A percentile compares a stretch with the other conserved stretches of the same genome.
Evolutionary conservation across 2,888 invertebrate species (phyloP).

Genomic region (Hermodice carunculata): DNA sequence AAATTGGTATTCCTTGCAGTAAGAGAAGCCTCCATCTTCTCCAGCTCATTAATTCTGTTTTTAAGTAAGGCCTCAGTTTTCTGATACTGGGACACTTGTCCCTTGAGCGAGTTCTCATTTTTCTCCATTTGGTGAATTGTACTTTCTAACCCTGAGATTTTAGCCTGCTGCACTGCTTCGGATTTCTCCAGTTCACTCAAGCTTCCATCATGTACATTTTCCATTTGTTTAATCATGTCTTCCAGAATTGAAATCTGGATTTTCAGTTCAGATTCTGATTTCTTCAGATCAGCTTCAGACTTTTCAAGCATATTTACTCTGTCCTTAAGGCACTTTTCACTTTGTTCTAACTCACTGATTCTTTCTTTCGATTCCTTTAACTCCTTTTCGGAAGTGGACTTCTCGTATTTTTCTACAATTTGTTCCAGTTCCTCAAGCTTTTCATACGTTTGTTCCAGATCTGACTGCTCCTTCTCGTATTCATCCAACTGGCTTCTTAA

Average conservation of each 20-base stretch:
- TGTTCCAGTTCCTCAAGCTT: neutral
- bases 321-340: slow-evolving; percentile 27
- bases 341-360: slow-evolving; percentile 41
- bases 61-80: neutral
- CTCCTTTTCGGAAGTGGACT: slow-evolving; percentile 20
- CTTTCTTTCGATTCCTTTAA: slow-evolving; percentile 40
- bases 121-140: neutral
- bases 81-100: neutral
- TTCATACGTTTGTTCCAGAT: slow-evolving; percentile 42
- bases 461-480: slow-evolving; percentile 33
- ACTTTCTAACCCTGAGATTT: no score
- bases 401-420: neutral
- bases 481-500: slow-evolving; percentile 38
- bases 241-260: neutral
- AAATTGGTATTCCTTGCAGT: slow-evolving; percentile 46
- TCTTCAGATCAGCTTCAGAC: slow-evolving; percentile 41
- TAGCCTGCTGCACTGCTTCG: slow-evolving; percentile 37
- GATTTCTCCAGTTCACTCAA: slow-evolving; percentile 53
- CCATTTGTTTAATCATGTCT: slow-evolving; percentile 49
- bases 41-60: slow-evolving; percentile 48
- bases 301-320: slow-evolving; percentile 40
- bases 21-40: slow-evolving; percentile 27
- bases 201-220: slow-evolving; percentile 28
- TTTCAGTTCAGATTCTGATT: slow-evolving; percentile 36
- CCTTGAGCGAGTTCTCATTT: neutral